Percentiles rank a stretch among this genome's conserved stretches.
These are phyloP conservation scores for Passerculus sandwichensis DNA, from an alignment of 2,797 vertebrate species.

Conservation along the genomic window DNA sequence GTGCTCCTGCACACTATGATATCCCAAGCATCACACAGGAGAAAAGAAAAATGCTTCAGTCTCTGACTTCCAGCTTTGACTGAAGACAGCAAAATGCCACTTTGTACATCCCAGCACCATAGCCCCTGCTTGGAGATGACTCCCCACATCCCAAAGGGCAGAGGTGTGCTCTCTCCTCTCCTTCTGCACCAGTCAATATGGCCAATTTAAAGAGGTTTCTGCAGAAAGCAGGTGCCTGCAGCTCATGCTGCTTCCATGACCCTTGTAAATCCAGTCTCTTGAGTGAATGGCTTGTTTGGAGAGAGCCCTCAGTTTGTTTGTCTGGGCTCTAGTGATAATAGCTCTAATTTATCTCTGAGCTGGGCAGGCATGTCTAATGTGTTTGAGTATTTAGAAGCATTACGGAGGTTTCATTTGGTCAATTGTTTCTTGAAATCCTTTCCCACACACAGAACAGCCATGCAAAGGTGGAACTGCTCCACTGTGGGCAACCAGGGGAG, in stretches of 20 bases:
- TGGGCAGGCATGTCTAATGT: constrained; percentile 72
- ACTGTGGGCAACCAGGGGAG: rapidly evolving
- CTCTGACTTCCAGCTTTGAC: not conserved
- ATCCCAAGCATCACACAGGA: not conserved
- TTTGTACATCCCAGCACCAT: rapidly evolving
- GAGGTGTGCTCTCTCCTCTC: not conserved
- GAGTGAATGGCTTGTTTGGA: constrained; percentile 71
- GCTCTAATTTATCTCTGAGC: constrained; percentile 72
- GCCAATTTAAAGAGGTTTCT: constrained; percentile 2
- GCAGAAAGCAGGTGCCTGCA: constrained; percentile 24
- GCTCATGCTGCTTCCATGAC: constrained; percentile 44
- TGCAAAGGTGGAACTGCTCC: constrained; percentile 26
- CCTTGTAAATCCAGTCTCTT: constrained; percentile 70
- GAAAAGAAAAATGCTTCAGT: not conserved
- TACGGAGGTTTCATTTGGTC: constrained; percentile 68
- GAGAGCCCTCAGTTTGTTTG: constrained; percentile 69
- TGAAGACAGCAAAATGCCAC: not conserved
- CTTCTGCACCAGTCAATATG: not conserved
- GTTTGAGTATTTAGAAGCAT: constrained; percentile 67
- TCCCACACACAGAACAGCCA: constrained; percentile 52
- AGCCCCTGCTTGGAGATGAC: not conserved
- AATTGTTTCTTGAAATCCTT: constrained; percentile 63
- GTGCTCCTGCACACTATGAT: not conserved
- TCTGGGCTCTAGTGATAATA: constrained; percentile 72
- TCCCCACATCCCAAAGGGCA: not conserved